These are phyloP conservation scores for Ia io DNA, from an alignment of 2,113 vertebrate genomes.

Conservation along the genomic window DNA sequence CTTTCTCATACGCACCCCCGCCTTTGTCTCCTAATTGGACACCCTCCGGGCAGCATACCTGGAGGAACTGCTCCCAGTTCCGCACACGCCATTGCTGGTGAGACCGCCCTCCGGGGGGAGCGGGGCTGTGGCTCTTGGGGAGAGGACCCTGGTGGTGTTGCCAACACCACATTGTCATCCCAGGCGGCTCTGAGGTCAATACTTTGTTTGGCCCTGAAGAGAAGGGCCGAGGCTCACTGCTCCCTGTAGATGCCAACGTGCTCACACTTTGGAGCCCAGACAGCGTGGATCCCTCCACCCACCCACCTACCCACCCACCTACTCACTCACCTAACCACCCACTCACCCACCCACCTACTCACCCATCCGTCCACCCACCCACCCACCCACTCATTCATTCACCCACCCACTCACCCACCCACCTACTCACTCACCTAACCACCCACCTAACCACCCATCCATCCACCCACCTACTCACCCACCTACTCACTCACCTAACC, in stretches of 20 bases:
- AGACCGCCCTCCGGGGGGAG: too few relatives aligned
- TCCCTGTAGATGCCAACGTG: neutral
- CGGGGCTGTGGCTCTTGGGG: too few relatives aligned
- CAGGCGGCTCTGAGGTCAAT: neutral
- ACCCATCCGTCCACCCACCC: too few relatives aligned
- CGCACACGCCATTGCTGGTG: neutral
- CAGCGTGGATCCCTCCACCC: neutral
- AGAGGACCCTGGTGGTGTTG: neutral
- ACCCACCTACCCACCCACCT: accelerated
- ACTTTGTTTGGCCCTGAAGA: neutral
- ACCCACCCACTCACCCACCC: accelerated
- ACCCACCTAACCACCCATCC: too few relatives aligned
- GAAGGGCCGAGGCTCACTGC: neutral
- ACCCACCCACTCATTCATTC: accelerated
- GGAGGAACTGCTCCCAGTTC: neutral
- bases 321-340: accelerated
- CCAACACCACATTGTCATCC: neutral
- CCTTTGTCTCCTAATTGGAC: neutral
- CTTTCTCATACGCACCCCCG: neutral
- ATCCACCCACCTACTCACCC: too few relatives aligned
- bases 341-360: accelerated
- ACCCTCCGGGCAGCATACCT: neutral
- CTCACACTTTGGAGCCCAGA: neutral
- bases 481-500: too few relatives aligned
- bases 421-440: accelerated